Evolutionary conservation across 2,113 vertebrate species (phyloP).

Genomic region (Epinephelus lanceolatus): DNA sequence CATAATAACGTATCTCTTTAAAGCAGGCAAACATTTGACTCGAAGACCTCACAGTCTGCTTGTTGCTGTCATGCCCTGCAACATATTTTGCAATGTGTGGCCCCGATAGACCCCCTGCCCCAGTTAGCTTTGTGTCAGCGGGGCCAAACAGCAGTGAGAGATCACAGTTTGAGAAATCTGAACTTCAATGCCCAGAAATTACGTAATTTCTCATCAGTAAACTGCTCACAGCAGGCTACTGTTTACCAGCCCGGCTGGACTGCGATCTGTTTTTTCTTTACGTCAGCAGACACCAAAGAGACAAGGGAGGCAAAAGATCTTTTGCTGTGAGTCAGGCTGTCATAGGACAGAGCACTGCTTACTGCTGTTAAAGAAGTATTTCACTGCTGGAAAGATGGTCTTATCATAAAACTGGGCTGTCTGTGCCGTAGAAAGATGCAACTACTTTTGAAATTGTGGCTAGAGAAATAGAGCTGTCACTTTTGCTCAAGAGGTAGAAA

Average conservation of each 20-base stretch:
- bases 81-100: neutral
- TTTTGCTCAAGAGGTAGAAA: no score
- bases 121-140: neutral
- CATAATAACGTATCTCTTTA: neutral
- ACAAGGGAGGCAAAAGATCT: neutral
- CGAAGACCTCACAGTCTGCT: neutral
- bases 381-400: no score
- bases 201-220: slow-evolving; percentile 20
- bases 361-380: neutral
- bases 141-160: neutral
- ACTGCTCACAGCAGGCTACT: neutral
- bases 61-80: neutral
- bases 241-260: slow-evolving; percentile 3
- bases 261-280: neutral
- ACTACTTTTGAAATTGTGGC: no score
- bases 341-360: neutral
- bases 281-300: neutral
- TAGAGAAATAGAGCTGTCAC: no score
- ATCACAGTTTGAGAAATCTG: slow-evolving; percentile 3
- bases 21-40: neutral
- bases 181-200: slow-evolving; percentile 32
- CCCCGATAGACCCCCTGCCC: neutral
- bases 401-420: no score
- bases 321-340: neutral
- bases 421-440: no score